These are phyloP conservation scores for Paratrypauchen microcephalus DNA, from an alignment of 2,797 vertebrate genomes.

Conservation along the genomic window DNA sequence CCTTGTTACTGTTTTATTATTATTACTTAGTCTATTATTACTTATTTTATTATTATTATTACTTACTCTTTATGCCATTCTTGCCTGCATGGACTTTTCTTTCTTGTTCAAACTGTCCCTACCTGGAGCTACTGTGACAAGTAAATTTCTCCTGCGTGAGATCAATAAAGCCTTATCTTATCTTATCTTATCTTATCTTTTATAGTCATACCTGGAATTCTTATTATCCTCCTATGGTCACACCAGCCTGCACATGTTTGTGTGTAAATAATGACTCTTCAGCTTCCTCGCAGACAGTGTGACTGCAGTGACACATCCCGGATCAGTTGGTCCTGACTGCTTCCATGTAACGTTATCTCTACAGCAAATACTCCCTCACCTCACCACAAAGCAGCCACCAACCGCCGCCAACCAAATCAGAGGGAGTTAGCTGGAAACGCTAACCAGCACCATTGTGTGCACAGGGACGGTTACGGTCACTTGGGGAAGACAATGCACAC, in stretches of 20 bases:
- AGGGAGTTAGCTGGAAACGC: slow-evolving; percentile 29
- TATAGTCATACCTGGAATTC: background rate
- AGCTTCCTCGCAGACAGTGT: background rate
- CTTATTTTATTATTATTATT: no score
- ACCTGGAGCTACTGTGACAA: no score
- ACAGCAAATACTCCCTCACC: slow-evolving; percentile 34
- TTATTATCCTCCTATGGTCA: background rate
- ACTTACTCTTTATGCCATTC: no score
- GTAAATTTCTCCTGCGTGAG: no score
- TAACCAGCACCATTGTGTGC: slow-evolving; percentile 59
- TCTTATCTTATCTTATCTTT: no score
- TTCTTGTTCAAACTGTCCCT: no score
- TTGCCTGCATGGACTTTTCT: no score
- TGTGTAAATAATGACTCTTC: background rate
- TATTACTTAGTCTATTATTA: no score
- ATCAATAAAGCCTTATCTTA: no score
- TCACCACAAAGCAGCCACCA: slow-evolving; percentile 45
- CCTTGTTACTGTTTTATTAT: no score
- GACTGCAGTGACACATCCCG: slow-evolving; percentile 23
- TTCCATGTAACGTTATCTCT: slow-evolving; percentile 42
- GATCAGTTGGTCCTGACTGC: slow-evolving; percentile 17
- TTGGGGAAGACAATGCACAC: slow-evolving; percentile 61
- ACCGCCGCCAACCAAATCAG: slow-evolving; percentile 37
- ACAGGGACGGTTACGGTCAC: slow-evolving; percentile 42
- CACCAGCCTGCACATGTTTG: background rate